Evolutionary conservation across 2,113 vertebrate species (phyloP).

Genomic region (Psammodynastes pulverulentus): DNA sequence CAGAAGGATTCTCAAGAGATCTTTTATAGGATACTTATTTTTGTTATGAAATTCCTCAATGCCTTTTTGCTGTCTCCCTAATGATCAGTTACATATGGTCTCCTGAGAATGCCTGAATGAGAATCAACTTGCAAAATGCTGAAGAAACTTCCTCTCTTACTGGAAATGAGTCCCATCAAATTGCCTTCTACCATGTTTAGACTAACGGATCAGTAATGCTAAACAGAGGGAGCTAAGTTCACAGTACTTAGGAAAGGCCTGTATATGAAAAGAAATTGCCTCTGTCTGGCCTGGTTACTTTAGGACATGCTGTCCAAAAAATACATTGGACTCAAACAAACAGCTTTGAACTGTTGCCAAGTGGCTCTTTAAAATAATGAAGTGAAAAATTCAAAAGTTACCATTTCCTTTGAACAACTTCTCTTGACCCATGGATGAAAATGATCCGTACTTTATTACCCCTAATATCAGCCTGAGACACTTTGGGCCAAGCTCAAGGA

Average conservation of each 20-base stretch:
- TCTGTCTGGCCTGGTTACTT: slow-evolving; percentile 61
- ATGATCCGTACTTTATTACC: background rate
- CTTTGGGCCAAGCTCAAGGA: background rate
- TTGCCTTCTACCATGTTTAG: slow-evolving; percentile 72
- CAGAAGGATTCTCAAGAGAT: slow-evolving; percentile 61
- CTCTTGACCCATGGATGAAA: background rate
- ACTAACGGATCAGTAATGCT: slow-evolving; percentile 60
- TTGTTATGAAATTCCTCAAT: slow-evolving; percentile 76
- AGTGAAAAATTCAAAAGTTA: background rate
- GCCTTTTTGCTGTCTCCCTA: slow-evolving; percentile 77
- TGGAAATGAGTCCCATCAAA: slow-evolving; percentile 79
- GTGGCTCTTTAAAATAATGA: slow-evolving; percentile 14
- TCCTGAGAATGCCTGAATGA: slow-evolving; percentile 74
- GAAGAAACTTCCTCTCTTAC: slow-evolving; percentile 81
- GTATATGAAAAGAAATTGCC: slow-evolving; percentile 59
- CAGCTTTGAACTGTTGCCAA: slow-evolving; percentile 7
- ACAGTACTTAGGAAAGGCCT: slow-evolving; percentile 53
- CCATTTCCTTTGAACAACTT: background rate
- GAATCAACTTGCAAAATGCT: slow-evolving; percentile 77
- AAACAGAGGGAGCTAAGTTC: slow-evolving; percentile 62
- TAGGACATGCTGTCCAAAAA: slow-evolving; percentile 36
- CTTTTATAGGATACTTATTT: slow-evolving; percentile 65
- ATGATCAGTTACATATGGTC: slow-evolving; percentile 76
- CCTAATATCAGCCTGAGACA: background rate
- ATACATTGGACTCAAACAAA: slow-evolving; percentile 34